Percentiles rank a stretch among this genome's conserved stretches.
These are phyloP conservation scores for Chelonus insularis DNA, from an alignment of 1,140 invertebrate species.

Conservation along the genomic window DNA sequence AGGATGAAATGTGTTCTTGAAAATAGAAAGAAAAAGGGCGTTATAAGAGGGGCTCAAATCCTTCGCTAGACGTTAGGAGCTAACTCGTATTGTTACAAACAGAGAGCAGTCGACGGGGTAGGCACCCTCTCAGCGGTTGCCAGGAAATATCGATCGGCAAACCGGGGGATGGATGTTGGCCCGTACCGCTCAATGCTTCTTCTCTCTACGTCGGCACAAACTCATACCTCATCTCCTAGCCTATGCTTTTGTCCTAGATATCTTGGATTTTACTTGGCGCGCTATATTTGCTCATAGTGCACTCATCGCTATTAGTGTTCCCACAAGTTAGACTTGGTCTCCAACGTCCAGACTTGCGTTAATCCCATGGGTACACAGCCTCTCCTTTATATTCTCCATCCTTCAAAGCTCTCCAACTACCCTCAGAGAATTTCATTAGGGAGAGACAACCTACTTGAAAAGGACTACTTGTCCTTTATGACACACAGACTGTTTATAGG, in stretches of 20 bases:
- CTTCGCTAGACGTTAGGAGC: slow-evolving; percentile 39
- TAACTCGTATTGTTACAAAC: slow-evolving; percentile 50
- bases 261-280: slow-evolving; percentile 35
- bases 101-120: slow-evolving; percentile 32
- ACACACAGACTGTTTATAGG: no score
- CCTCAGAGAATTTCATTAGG: slow-evolving; percentile 18
- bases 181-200: slow-evolving; percentile 31
- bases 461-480: no score
- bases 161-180: slow-evolving; percentile 40
- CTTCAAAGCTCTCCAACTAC: neutral
- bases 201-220: slow-evolving; percentile 3
- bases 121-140: slow-evolving; percentile 48
- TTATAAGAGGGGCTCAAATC: slow-evolving; percentile 20
- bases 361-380: neutral
- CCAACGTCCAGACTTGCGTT: no score
- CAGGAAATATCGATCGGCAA: slow-evolving; percentile 51
- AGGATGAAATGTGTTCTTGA: neutral
- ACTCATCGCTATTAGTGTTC: neutral
- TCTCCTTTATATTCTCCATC: neutral
- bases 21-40: neutral
- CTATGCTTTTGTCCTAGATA: slow-evolving; percentile 33
- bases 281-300: neutral
- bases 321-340: neutral
- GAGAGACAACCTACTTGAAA: neutral
- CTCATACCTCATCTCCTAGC: slow-evolving; percentile 39